Percentiles rank a stretch among this genome's conserved stretches.
Evolutionary conservation across 2,888 invertebrate species (phyloP).

Genomic region (Polietes domitor): DNA sequence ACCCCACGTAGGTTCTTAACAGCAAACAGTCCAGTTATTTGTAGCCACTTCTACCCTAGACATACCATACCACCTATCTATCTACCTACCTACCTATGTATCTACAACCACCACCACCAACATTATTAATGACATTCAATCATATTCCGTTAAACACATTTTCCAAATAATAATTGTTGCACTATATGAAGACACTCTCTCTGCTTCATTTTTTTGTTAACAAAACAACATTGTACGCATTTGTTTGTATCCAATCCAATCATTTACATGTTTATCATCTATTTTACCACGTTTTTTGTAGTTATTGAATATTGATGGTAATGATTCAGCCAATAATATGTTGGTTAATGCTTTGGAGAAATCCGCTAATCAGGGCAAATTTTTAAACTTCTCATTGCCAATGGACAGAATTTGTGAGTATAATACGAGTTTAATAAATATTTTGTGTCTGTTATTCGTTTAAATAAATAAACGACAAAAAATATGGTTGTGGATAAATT

Average conservation of each 20-base stretch:
- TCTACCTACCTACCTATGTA: too few species aligned
- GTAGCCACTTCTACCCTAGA: too few species aligned
- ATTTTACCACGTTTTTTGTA: constrained; percentile 72
- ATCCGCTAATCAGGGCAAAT: constrained; percentile 79
- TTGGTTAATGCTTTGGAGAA: constrained; percentile 80
- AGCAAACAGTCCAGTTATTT: too few species aligned
- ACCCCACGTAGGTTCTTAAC: not conserved
- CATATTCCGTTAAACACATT: not conserved
- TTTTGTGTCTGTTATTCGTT: constrained; percentile 35
- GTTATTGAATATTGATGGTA: constrained; percentile 80
- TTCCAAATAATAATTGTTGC: constrained; percentile 9
- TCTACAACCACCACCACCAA: constrained; percentile 45
- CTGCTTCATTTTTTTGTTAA: not conserved
- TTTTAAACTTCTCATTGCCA: constrained; percentile 80
- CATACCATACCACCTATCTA: too few species aligned
- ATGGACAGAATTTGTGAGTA: constrained; percentile 80
- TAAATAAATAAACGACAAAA: constrained; percentile 17
- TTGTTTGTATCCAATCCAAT: constrained; percentile 48
- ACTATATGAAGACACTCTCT: constrained; percentile 8
- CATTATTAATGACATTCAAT: not conserved
- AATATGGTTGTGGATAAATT: constrained; percentile 77
- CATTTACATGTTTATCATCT: constrained; percentile 66
- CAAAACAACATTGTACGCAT: constrained; percentile 38
- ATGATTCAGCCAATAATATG: constrained; percentile 79
- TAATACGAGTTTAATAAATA: constrained; percentile 39